Percentiles rank a stretch among this genome's conserved stretches.
phyloP scores from a whole-genome alignment of 1,140 invertebrate species.

The Probaryconus sp. region DNA sequence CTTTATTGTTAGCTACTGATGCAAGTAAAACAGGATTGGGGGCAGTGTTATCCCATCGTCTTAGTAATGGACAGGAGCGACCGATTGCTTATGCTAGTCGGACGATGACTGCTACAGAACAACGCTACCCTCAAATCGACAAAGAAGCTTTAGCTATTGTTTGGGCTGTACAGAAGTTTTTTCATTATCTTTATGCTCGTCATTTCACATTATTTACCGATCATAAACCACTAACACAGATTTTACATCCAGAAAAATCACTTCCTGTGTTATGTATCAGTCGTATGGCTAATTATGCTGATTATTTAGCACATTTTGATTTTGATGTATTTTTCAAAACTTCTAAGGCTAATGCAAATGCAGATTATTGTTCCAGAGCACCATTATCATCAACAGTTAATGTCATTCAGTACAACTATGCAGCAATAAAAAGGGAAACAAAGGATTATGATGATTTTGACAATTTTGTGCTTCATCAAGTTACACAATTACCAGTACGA shows the following conservation, averaged over 20 bases:
- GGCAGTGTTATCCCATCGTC: constrained; percentile 65
- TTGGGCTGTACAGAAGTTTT: constrained; percentile 71
- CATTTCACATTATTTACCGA: constrained; percentile 76
- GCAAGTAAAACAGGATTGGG: constrained; percentile 71
- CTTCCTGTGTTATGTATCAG: constrained; percentile 45
- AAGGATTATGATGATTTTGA: constrained; percentile 36
- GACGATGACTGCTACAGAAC: constrained; percentile 65
- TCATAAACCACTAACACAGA: constrained; percentile 74
- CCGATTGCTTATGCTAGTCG: constrained; percentile 69
- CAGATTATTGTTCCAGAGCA: constrained; percentile 35
- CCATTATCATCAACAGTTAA: constrained; percentile 2
- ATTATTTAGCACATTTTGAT: constrained; percentile 52
- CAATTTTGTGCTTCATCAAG: constrained; percentile 27
- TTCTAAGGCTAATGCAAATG: constrained; percentile 40
- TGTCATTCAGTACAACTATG: neutral
- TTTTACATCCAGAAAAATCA: constrained; percentile 57
- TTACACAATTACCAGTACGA: constrained; percentile 30
- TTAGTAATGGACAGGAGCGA: constrained; percentile 60
- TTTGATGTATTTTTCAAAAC: constrained; percentile 41
- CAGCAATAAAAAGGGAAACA: constrained; percentile 18
- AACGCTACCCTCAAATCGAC: constrained; percentile 76
- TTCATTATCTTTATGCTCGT: constrained; percentile 73
- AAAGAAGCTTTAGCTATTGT: constrained; percentile 77
- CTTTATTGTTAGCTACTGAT: constrained; percentile 69
- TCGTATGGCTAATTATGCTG: constrained; percentile 59